Base-by-base conservation (phyloP, 2,888 invertebrate species). In the Chymomyza caudatula region DNA sequence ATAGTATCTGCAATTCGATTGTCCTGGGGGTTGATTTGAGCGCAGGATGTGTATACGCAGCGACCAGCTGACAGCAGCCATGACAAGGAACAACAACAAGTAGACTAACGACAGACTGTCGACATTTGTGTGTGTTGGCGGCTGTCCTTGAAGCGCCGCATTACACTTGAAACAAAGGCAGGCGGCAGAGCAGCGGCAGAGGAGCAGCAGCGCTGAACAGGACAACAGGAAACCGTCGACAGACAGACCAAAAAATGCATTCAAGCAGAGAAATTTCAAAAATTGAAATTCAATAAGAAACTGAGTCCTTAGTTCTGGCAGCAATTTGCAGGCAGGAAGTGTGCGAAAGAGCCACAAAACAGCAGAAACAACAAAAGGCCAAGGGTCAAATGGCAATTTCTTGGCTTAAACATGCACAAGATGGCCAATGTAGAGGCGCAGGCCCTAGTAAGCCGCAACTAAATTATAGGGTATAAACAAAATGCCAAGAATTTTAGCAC, bases 261-360 rank as follows among this genome's bases (percentile, higher is more conserved):
- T 67, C 63, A 60, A 64, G 76, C 73, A 67, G 65, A 61, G 67
- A 76, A 78, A 67, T 68, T 68, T 58, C 37, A 51, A 59, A 58
- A 66, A 51, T 77, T 65, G 61, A 86, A 76, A 86, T 87, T 74
- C 74, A 86, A 87, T 78, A 83, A 85, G 42, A 67, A 72, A 77
- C 29, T 58, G 49, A n/a, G n/a, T 49, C 49, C 29, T 37, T 37
- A 47, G 13, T 15, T 19, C 15, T 17, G 15, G 13, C 59, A 63
- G 62, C 63, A 69, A 68, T 76, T 69, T 69, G n/a, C 19, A 17
- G 20, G 47, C 70, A 71, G 72, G 65, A 75, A 63, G 53, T 53
- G 61, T 42, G 60, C 42, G 29, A 51, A 23, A 2, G 19, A 19
- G 49, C 53, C 13, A 23, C 59, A 49, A 44, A 58, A 51, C 55